These are phyloP conservation scores for Corythornis vintsioides DNA, from an alignment of 2,113 vertebrate genomes.

Conservation along the genomic window DNA sequence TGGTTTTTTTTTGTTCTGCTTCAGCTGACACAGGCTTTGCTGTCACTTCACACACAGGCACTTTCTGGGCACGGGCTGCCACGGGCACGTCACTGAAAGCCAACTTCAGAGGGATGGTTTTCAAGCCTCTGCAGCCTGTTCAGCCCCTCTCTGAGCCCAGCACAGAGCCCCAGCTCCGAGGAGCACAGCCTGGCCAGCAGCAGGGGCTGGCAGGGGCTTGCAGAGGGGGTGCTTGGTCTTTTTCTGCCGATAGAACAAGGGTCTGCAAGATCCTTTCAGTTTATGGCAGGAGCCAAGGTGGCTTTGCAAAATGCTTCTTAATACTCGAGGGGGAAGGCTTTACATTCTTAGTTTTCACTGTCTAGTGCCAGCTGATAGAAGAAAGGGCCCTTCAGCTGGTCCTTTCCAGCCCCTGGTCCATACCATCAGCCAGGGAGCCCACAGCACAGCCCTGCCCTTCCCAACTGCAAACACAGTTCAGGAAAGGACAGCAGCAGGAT, in stretches of 20 bases:
- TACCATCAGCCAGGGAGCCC: not conserved
- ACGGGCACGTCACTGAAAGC: not conserved
- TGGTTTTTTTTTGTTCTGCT: slow-evolving; percentile 6
- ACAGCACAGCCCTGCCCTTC: not conserved
- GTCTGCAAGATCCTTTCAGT: not conserved
- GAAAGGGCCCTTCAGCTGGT: not conserved
- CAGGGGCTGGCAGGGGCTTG: not conserved
- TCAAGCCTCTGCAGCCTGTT: not conserved
- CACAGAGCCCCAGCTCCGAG: not conserved
- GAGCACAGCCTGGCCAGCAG: fast-evolving
- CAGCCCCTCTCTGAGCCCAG: fast-evolving
- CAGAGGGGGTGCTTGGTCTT: fast-evolving
- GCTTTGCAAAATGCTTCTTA: not conserved
- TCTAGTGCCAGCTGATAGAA: not conserved
- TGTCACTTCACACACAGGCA: slow-evolving; percentile 27
- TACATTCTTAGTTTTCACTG: not conserved
- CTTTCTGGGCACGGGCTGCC: slow-evolving; percentile 19
- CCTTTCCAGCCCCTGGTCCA: not conserved
- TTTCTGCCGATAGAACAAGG: not conserved
- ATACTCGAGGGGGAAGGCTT: not conserved
- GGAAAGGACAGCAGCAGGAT: fast-evolving
- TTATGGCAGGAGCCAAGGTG: not conserved
- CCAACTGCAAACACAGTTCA: not conserved
- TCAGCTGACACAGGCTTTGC: not conserved
- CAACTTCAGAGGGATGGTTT: not conserved